Conservation (phyloP, 1,140 invertebrate genomes). For the Nephila pilipes region DNA sequence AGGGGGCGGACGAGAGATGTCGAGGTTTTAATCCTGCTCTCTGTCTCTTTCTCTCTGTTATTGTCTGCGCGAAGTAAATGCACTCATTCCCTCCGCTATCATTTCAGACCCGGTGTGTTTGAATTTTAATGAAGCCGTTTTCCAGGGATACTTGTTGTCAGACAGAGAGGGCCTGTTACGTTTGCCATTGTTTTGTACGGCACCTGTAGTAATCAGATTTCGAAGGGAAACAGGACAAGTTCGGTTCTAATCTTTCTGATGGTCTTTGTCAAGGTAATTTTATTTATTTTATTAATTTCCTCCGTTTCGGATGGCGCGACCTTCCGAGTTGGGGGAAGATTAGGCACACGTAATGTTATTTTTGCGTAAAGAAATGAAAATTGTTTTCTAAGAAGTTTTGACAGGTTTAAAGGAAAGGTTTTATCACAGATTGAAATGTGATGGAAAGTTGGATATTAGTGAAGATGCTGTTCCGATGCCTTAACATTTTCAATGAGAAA, state of each 20-base stretch:
- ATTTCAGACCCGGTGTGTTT: conserved; percentile 15
- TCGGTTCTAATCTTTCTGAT: conserved; percentile 25
- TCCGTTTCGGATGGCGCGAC: not conserved
- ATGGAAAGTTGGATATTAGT: not conserved
- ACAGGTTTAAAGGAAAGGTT: not conserved
- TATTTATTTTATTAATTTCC: conserved; percentile 10
- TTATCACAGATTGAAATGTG: not conserved
- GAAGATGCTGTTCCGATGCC: not conserved
- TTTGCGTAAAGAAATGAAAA: not conserved
- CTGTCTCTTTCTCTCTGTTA: not conserved
- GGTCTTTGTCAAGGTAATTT: conserved; percentile 14
- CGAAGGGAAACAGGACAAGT: conserved; percentile 21
- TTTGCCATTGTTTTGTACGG: conserved; percentile 1
- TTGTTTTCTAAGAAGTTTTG: not conserved
- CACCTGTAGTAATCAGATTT: conserved; percentile 34
- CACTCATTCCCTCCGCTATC: not conserved
- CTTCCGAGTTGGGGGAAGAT: not conserved
- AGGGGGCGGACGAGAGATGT: conserved; percentile 19
- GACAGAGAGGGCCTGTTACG: not conserved
- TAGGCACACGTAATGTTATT: not conserved
- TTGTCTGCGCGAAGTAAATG: not conserved
- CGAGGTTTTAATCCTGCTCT: conserved; percentile 33
- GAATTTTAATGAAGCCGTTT: conserved; percentile 56
- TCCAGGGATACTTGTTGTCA: conserved; percentile 15
- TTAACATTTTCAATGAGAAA: too few relatives aligned